These are phyloP conservation scores for Balaenoptera acutorostrata DNA, from an alignment of 2,113 vertebrate species.

Conservation along the genomic window DNA sequence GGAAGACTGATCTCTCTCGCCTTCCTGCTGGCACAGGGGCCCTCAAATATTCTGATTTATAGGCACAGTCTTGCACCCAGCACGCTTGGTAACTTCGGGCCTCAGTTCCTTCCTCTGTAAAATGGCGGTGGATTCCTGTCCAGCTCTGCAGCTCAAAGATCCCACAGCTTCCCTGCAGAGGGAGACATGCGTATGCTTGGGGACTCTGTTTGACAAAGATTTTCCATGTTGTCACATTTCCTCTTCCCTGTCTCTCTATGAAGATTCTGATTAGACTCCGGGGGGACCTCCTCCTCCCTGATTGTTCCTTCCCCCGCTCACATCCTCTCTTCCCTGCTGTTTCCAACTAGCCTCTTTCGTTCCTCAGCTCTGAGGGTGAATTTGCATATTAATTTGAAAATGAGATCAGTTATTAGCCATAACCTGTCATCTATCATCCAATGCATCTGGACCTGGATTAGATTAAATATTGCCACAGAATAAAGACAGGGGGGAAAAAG, in stretches of 20 bases:
- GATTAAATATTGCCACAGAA: slow-evolving; percentile 70
- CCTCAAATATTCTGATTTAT: background rate
- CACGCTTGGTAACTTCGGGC: background rate
- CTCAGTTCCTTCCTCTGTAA: background rate
- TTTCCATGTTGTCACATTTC: background rate
- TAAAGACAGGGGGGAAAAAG: background rate
- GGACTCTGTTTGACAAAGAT: background rate
- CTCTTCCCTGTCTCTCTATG: background rate
- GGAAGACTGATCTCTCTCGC: background rate
- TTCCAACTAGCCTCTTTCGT: background rate
- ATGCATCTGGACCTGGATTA: slow-evolving; percentile 72
- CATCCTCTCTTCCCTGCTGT: background rate
- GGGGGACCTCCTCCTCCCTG: background rate
- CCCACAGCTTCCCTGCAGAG: background rate
- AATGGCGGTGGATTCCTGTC: background rate
- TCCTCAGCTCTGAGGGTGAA: slow-evolving; percentile 23
- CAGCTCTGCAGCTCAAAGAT: background rate
- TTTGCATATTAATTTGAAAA: slow-evolving; percentile 77
- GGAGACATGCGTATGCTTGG: background rate
- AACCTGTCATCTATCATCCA: slow-evolving; percentile 71
- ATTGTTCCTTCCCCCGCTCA: background rate
- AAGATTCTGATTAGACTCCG: background rate
- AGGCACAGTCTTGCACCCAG: background rate
- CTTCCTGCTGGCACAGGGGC: background rate
- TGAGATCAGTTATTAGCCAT: slow-evolving; percentile 71